phyloP scores from a whole-genome alignment of 2,797 vertebrate genomes.

The Gambusia yucatana region DNA sequence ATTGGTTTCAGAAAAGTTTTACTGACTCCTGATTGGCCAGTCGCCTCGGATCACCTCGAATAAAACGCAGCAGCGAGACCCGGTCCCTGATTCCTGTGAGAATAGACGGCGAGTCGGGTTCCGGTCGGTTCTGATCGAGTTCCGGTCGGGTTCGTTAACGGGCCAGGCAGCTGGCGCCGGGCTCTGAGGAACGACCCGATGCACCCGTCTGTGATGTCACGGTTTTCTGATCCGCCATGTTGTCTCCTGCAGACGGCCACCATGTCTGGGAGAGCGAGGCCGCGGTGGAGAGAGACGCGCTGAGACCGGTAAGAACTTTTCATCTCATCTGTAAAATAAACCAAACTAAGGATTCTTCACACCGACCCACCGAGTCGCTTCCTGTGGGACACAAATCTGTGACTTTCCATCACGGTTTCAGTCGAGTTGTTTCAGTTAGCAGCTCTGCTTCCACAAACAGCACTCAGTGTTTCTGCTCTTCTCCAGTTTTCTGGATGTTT shows the following conservation, averaged over 20 bases:
- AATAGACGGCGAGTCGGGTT: slow-evolving; percentile 30
- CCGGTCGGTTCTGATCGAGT: slow-evolving; percentile 37
- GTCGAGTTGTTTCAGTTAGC: not conserved
- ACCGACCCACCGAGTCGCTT: not conserved
- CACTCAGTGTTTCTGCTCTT: too few species aligned
- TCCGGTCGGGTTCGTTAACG: slow-evolving; percentile 43
- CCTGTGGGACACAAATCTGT: not conserved
- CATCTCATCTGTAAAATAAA: not conserved
- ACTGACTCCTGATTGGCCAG: slow-evolving; percentile 61
- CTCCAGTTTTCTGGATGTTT: too few species aligned
- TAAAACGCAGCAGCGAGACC: too few species aligned
- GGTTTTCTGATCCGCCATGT: slow-evolving; percentile 25
- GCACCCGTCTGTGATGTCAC: not conserved
- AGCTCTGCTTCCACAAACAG: not conserved
- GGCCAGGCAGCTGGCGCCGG: slow-evolving; percentile 57
- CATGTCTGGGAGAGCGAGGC: slow-evolving; percentile 98
- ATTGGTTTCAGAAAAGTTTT: slow-evolving; percentile 54
- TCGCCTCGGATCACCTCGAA: too few species aligned
- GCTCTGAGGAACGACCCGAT: too few species aligned
- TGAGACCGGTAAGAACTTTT: slow-evolving; percentile 88
- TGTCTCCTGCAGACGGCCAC: slow-evolving; percentile 88
- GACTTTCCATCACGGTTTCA: not conserved
- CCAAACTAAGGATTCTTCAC: slow-evolving; percentile 4
- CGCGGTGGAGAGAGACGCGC: slow-evolving; percentile 91
- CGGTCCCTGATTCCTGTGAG: slow-evolving; percentile 42